phyloP scores from a whole-genome alignment of 2,113 vertebrate species.

The Dryoscopus gambensis region DNA sequence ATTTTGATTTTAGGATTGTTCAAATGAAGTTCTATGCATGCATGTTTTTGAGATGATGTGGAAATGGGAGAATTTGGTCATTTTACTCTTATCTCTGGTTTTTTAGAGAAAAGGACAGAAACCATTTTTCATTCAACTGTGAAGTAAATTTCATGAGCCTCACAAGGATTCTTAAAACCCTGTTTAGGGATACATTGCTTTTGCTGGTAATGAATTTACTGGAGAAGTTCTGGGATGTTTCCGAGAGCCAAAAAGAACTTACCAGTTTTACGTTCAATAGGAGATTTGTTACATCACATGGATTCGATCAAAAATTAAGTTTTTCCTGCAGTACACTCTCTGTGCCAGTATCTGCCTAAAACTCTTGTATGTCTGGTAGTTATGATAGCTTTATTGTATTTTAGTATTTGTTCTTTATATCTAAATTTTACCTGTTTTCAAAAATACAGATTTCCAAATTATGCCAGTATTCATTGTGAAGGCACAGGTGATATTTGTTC shows the following conservation, averaged over 20 bases:
- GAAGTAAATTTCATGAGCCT: neutral
- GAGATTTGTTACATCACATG: neutral
- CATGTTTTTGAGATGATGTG: neutral
- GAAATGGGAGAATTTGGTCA: neutral
- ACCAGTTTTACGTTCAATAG: neutral
- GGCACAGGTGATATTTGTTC: neutral
- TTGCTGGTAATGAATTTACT: neutral
- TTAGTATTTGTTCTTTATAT: neutral
- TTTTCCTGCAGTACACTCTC: neutral
- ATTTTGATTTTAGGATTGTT: neutral
- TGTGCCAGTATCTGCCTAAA: neutral
- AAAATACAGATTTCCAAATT: neutral
- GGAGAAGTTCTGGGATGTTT: neutral
- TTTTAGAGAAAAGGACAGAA: neutral
- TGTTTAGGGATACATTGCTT: neutral
- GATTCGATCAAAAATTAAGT: neutral
- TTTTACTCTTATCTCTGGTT: neutral
- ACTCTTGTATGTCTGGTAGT: neutral
- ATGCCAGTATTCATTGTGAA: neutral
- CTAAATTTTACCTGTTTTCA: neutral
- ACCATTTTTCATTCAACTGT: neutral
- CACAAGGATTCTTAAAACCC: neutral
- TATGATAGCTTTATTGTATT: neutral
- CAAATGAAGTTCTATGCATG: fast-evolving
- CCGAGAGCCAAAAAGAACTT: neutral